Base-by-base conservation (phyloP, 2,888 invertebrate species). In the Cybosia mesomella region DNA sequence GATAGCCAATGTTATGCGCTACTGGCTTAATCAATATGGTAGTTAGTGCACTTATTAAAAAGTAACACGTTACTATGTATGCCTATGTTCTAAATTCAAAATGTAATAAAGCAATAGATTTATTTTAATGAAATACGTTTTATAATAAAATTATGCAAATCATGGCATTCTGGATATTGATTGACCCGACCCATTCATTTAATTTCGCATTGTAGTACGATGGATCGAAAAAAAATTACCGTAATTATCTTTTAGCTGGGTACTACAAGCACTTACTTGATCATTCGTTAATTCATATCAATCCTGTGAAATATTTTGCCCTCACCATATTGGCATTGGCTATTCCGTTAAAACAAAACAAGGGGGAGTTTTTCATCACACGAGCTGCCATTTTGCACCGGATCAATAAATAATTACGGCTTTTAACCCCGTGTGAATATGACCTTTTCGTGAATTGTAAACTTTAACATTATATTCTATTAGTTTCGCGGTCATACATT, bases 401-500 rank as follows among this genome's bases (percentile, higher is more conserved):
- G 87, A 92, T 90, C 90, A 89, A 92, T 92, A 91, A 92, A 90
- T 90, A 89, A 89, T 88, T 86, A 85, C 74, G 74, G 75, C 72
- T 82, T 80, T 82, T 81, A 85, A 88, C 82, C 84, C 84, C 91
- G 91, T 92, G 92, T 89, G 93, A 92, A 91, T 86, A 83, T 88
- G 86, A 88, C 89, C 88, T 89, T 89, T 86, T 74, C 86, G 83
- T 85, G 84, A 73, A 73, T 62, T 61, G 70, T 71, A 71, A 66
- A 69, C 71, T 71, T 75, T 79, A 76, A 76, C 69, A 67, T 68
- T 75, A 59, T 69, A 49, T 62, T 58, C 67, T 10, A 21, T 62
- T 53, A 62, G n/a, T 32, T n/a, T 62, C 28, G 15, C 32, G 1
- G 39, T 22, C 22, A 39, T 59, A 43, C 39, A 61, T 49, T 53